Evolutionary conservation across 2,888 invertebrate species (phyloP).

Genomic region (Phaedon cochleariae): DNA sequence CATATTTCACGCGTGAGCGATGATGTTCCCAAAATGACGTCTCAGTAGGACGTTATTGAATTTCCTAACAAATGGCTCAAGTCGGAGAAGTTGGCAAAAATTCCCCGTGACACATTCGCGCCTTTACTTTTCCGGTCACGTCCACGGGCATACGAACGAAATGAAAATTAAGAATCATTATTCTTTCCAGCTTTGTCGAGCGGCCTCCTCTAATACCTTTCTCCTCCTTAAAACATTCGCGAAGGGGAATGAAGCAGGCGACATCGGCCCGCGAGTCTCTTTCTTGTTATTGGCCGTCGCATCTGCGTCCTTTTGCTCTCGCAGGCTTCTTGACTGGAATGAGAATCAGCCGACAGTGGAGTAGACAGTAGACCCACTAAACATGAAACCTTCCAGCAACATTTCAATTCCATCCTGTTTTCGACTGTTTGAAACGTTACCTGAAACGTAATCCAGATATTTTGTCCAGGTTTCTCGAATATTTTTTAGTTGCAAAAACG

Average conservation of each 20-base stretch:
- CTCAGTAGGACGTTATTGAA: slow-evolving; percentile 62
- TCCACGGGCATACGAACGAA: slow-evolving; percentile 62
- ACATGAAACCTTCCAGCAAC: no score
- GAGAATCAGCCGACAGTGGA: slow-evolving; percentile 53
- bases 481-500: no score
- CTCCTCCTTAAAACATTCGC: slow-evolving; percentile 59
- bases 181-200: slow-evolving; percentile 64
- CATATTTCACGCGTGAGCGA: slow-evolving; percentile 61
- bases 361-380: slow-evolving; percentile 14
- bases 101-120: slow-evolving; percentile 59
- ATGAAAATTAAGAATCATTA: slow-evolving; percentile 65
- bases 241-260: slow-evolving; percentile 56
- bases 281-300: slow-evolving; percentile 52
- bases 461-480: no score
- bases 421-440: no score
- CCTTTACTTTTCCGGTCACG: slow-evolving; percentile 61
- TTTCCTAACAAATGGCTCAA: slow-evolving; percentile 62
- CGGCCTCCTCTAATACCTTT: slow-evolving; percentile 60
- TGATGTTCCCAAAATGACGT: slow-evolving; percentile 61
- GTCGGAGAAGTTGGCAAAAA: slow-evolving; percentile 59
- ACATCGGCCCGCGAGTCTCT: slow-evolving; percentile 29
- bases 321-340: slow-evolving; percentile 57
- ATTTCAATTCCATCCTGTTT: no score
- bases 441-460: no score
- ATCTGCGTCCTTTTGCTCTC: slow-evolving; percentile 56